Conservation (phyloP, 2,797 vertebrate species). For the Hippocampus kuda region DNA sequence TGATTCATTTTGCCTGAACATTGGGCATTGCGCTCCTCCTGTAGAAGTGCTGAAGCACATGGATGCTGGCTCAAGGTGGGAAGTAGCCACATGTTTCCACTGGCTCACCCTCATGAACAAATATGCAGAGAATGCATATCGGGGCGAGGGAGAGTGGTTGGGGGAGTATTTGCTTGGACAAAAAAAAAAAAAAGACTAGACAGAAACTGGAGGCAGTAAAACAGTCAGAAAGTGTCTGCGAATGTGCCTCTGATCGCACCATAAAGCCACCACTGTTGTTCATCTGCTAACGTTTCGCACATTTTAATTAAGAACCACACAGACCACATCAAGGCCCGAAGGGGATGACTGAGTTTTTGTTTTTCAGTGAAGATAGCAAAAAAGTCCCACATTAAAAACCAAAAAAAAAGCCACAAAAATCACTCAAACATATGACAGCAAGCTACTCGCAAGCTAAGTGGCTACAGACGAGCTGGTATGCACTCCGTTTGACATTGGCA, state of each 20-base stretch:
- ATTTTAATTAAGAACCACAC: no score
- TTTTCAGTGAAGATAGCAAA: no score
- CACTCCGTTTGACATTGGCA: no score
- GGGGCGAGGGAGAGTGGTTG: conserved; percentile 12
- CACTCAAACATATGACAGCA: no score
- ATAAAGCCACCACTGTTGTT: no score
- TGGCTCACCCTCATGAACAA: conserved; percentile 17
- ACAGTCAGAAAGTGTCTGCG: conserved; percentile 22
- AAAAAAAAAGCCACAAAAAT: no score
- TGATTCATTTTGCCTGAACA: not conserved
- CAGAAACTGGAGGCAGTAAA: conserved; percentile 17
- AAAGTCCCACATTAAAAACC: no score
- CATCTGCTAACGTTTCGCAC: conserved; percentile 3
- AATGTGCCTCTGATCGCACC: not conserved
- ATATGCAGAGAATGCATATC: conserved; percentile 22
- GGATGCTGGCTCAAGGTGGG: not conserved
- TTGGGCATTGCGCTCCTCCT: not conserved
- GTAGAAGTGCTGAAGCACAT: conserved; percentile 4
- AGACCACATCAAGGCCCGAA: no score
- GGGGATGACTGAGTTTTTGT: no score
- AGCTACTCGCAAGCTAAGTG: no score
- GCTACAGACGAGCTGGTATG: no score
- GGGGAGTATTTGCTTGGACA: not conserved
- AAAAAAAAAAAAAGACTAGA: conserved; percentile 15
- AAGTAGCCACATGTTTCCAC: conserved; percentile 22